Base-by-base conservation (phyloP, 2,797 vertebrate genomes). In the Oryzias sinensis region DNA sequence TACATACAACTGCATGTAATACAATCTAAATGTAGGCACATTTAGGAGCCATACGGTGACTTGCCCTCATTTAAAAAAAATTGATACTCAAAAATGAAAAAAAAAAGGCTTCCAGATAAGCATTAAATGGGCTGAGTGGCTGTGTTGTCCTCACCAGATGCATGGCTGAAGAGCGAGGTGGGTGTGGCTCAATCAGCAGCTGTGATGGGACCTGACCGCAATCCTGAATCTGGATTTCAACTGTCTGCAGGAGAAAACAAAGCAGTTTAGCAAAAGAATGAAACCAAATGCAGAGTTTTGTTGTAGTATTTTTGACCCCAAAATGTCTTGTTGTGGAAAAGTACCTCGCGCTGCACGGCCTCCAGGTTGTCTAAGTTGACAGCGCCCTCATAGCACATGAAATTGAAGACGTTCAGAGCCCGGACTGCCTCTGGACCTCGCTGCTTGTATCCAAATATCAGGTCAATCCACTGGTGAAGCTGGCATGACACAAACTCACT, bases 361-460 rank as follows among this genome's bases (percentile, higher is more conserved):
- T 99, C 97, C 40, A 93, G 84, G 85, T 94, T 92, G 74, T 99
- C 97, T 76, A 99, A 88, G 87, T 83, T 97, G 76, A 97, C 84
- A 1, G 96, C 94, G 78, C 96, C 96, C 90, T 98, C 97, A 0
- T 99, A 99, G 14, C 95, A 97, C 79, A 97, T 58, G 83, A 96
- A 96, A 90, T 94, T 93, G 79, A 98, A 98, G 69, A 99, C 94
- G 0, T 98, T 99, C 68, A 99, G 94, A 0, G 93, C 93, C 17
- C 97, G 93, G 9, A 97, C 93, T 0, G 97, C 97, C 83, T 98
- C 97, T 0, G 97, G 97, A 16, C 97, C 97, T 68, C 95, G 89
- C 85, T 99, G 97, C 86, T 99, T 99, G 88, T 99, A 99, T 80
- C 97, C 97, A 75, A 99, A 98, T 87, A 98, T 95, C 69, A 99